Conservation (phyloP, 2,797 vertebrate genomes). For the Euthynnus affinis region DNA sequence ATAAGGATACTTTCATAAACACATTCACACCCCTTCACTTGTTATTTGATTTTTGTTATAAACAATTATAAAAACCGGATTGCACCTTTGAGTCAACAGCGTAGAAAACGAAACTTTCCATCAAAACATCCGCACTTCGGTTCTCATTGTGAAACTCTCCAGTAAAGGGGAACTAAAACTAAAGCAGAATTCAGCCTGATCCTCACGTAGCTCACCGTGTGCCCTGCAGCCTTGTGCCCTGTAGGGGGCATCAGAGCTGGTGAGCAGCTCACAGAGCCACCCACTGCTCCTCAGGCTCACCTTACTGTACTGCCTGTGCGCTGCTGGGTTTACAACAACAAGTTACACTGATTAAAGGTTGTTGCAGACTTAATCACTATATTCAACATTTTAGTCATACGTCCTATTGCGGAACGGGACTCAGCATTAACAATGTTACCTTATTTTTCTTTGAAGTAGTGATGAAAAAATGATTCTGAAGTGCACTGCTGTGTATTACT, state of each 20-base stretch:
- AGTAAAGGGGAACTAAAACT: constrained; percentile 47
- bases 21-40: background rate
- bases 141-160: constrained; percentile 37
- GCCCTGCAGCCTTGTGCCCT: constrained; percentile 75
- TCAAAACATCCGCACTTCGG: constrained; percentile 20
- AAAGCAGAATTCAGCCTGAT: background rate
- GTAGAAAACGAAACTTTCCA: background rate
- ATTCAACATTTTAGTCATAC: constrained; percentile 25
- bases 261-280: constrained; percentile 26
- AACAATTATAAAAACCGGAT: background rate
- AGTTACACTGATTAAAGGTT: constrained; percentile 32
- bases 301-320: constrained; percentile 18
- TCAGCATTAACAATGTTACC: constrained; percentile 5
- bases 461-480: background rate
- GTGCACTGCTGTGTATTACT: background rate
- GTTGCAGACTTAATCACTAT: constrained; percentile 26
- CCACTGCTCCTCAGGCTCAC: constrained; percentile 44
- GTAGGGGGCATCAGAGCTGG: constrained; percentile 77
- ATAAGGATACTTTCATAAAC: background rate
- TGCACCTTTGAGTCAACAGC: background rate
- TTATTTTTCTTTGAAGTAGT: background rate
- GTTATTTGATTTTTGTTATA: background rate
- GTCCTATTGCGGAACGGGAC: background rate
- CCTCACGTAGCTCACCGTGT: background rate
- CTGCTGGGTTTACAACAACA: constrained; percentile 53